Conservation (phyloP, 2,888 invertebrate genomes). For the Apotomis capreana region DNA sequence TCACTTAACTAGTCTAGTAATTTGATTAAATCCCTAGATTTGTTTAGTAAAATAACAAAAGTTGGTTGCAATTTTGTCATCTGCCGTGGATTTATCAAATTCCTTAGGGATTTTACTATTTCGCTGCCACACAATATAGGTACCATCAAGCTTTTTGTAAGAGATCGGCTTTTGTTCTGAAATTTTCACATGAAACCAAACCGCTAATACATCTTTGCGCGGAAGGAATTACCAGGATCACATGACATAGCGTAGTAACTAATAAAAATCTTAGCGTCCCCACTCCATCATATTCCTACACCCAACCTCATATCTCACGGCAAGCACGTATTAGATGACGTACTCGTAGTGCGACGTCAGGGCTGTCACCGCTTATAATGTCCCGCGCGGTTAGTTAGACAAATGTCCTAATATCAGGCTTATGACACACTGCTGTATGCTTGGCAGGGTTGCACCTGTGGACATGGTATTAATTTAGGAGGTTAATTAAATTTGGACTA, state of each 20-base stretch:
- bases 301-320: conserved; percentile 48
- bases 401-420: conserved; percentile 54
- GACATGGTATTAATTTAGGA: neutral
- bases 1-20: too few relatives aligned
- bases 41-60: too few relatives aligned
- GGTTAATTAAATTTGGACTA: neutral
- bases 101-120: too few relatives aligned
- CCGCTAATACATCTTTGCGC: neutral
- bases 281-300: conserved; percentile 21
- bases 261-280: conserved; percentile 24
- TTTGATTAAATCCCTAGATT: too few relatives aligned
- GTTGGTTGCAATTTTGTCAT: too few relatives aligned
- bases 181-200: neutral
- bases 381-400: conserved; percentile 58
- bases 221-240: neutral
- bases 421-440: conserved; percentile 43
- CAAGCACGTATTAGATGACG: conserved; percentile 55
- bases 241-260: conserved; percentile 22
- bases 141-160: too few relatives aligned
- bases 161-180: too few relatives aligned
- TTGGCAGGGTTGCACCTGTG: conserved; percentile 19
- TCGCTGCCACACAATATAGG: too few relatives aligned
- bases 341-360: conserved; percentile 50
- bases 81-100: too few relatives aligned
- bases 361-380: conserved; percentile 59